Conservation (phyloP, 1,140 invertebrate genomes). For the Trinorchestia longiramus region DNA sequence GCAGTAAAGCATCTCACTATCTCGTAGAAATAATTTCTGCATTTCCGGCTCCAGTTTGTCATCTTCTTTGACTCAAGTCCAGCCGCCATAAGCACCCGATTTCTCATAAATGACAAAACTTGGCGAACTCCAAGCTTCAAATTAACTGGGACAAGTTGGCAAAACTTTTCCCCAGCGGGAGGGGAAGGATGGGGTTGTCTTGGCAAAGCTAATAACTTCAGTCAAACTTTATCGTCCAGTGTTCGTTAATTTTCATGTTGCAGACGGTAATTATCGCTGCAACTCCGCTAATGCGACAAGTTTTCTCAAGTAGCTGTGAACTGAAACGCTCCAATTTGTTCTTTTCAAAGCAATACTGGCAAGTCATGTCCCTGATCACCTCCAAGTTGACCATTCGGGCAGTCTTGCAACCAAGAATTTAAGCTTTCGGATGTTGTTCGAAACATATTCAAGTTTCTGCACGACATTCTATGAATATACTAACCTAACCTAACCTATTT, state of each 20-base stretch:
- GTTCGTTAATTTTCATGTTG: neutral
- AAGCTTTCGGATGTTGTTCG: neutral
- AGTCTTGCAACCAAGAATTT: neutral
- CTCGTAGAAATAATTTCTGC: neutral
- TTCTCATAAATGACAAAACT: constrained; percentile 45
- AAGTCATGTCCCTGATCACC: neutral
- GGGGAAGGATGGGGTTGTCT: neutral
- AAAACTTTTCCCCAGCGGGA: neutral
- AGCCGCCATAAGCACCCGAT: constrained; percentile 17
- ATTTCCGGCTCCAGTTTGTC: neutral
- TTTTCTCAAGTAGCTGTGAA: neutral
- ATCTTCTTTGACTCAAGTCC: constrained; percentile 35
- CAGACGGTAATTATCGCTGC: neutral
- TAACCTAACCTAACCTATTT: no score
- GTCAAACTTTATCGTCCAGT: neutral
- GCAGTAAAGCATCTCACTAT: neutral
- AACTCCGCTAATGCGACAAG: neutral
- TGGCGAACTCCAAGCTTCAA: neutral
- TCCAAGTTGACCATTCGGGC: neutral
- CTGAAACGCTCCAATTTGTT: neutral
- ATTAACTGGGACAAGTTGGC: constrained; percentile 30
- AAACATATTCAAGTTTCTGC: neutral
- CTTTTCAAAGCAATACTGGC: neutral
- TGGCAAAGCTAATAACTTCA: neutral
- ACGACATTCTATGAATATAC: no score